A percentile compares a stretch with the other conserved stretches of the same genome.
phyloP scores from a whole-genome alignment of 2,797 vertebrate genomes.

The Oreochromis grahami region DNA sequence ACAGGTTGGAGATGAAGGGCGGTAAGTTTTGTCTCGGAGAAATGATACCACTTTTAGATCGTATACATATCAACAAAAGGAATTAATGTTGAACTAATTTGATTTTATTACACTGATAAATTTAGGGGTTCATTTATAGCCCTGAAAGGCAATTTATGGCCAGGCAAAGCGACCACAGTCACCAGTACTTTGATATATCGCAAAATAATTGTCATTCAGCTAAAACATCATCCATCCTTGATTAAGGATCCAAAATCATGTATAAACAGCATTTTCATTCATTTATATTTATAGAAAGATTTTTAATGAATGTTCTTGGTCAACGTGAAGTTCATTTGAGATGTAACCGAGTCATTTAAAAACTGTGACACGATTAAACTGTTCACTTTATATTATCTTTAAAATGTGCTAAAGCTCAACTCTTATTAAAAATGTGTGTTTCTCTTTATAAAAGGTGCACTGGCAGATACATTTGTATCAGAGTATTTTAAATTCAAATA shows the following conservation, averaged over 20 bases:
- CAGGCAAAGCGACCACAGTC: background rate
- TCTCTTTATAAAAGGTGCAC: background rate
- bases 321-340: background rate
- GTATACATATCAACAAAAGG: constrained; percentile 21
- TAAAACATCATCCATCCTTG: background rate
- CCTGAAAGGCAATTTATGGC: background rate
- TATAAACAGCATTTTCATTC: background rate
- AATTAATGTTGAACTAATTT: constrained; percentile 27
- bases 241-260: background rate
- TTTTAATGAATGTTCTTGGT: background rate
- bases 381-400: background rate
- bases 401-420: background rate
- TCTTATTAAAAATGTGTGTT: background rate
- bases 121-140: background rate
- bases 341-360: background rate
- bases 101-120: constrained; percentile 16
- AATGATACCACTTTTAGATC: constrained; percentile 23
- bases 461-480: background rate
- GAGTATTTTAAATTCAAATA: background rate
- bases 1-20: constrained; percentile 44
- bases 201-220: background rate
- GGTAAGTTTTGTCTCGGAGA: constrained; percentile 19
- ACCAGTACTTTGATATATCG: background rate
- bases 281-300: background rate
- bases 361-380: background rate